Percentiles rank a stretch among this genome's conserved stretches.
Conservation (phyloP, 1,140 invertebrate genomes). For the Trachymyrmex cornetzi region DNA sequence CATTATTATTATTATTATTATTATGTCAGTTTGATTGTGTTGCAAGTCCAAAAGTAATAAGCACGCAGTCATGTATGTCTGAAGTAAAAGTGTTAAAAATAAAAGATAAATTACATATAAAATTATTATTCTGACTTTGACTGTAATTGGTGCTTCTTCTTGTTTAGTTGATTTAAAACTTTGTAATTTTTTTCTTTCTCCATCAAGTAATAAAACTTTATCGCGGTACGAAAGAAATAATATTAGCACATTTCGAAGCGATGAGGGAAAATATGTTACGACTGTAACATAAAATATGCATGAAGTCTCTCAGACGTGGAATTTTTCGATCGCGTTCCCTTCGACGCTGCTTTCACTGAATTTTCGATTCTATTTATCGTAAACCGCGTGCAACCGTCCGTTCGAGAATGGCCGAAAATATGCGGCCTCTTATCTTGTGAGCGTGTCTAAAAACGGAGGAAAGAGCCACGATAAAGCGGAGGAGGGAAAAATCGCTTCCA, state of each 20-base stretch:
- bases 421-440: conserved; percentile 55
- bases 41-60: too few relatives aligned
- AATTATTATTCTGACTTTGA: too few relatives aligned
- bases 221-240: not conserved
- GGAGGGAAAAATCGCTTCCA: conserved; percentile 48
- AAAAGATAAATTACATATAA: too few relatives aligned
- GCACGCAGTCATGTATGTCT: too few relatives aligned
- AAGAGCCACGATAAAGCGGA: conserved; percentile 50
- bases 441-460: conserved; percentile 32
- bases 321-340: not conserved
- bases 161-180: too few relatives aligned
- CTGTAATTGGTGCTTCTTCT: too few relatives aligned
- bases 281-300: not conserved
- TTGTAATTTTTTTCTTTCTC: too few relatives aligned
- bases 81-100: too few relatives aligned
- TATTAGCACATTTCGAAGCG: not conserved
- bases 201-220: not conserved
- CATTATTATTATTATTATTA: too few relatives aligned
- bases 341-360: not conserved
- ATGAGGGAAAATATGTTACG: not conserved
- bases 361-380: conserved; percentile 2
- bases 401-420: conserved; percentile 57
- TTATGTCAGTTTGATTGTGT: too few relatives aligned
- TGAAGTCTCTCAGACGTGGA: not conserved
- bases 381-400: not conserved